A percentile compares a stretch with the other conserved stretches of the same genome.
phyloP scores from a whole-genome alignment of 2,797 vertebrate species.

The Pantherophis alleghaniensis region DNA sequence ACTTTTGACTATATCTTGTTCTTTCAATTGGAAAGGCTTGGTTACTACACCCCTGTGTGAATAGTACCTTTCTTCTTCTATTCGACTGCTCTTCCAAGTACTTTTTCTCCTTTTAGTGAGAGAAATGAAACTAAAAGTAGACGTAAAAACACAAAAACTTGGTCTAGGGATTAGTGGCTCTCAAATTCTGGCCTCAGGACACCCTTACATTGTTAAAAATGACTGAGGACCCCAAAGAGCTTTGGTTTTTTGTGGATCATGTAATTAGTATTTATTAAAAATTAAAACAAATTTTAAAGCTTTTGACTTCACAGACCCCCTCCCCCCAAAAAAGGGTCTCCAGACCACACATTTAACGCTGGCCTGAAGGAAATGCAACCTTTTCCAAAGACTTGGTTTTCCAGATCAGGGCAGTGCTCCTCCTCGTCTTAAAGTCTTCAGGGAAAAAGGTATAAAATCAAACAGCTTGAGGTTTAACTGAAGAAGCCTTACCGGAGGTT shows the following conservation, averaged over 20 bases:
- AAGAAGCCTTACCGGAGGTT: constrained; percentile 71
- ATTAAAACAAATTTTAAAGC: neutral
- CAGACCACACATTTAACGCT: neutral
- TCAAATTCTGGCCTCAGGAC: neutral
- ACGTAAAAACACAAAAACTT: neutral
- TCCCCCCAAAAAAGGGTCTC: neutral
- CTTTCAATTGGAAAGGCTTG: neutral
- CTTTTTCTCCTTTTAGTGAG: neutral
- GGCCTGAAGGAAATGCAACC: neutral
- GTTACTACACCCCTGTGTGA: neutral
- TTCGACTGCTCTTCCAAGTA: neutral
- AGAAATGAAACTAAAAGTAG: no score
- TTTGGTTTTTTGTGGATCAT: neutral
- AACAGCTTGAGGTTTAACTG: neutral
- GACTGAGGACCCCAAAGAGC: neutral
- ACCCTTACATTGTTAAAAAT: neutral
- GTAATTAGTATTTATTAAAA: neutral
- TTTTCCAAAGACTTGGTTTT: neutral
- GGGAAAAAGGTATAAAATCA: neutral
- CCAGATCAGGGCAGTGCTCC: neutral
- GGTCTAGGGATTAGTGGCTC: neutral
- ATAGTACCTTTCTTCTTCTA: neutral
- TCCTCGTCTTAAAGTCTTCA: neutral
- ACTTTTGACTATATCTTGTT: neutral
- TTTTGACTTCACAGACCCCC: neutral